Evolutionary conservation across 53 echinoderm and acorn worm species (phyloP).

Genomic region (Paracentrotus lividus): DNA sequence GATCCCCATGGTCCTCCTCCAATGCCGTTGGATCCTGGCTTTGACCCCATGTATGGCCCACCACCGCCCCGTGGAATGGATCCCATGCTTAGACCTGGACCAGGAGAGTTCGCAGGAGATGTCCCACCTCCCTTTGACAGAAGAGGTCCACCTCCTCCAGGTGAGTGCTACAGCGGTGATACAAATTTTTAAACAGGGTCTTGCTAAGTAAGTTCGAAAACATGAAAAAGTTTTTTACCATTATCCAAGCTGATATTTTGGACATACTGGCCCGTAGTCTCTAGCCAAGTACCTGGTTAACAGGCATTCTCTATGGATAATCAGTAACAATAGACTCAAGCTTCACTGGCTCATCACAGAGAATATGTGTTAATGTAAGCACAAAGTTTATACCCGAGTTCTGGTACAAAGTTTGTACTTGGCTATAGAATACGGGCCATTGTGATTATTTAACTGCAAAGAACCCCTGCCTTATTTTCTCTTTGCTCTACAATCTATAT

Average conservation of each 20-base stretch:
- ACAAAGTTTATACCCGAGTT: too few species aligned
- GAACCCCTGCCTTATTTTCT: background rate
- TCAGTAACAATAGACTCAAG: too few species aligned
- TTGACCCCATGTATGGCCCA: conserved; percentile 43
- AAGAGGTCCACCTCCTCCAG: conserved; percentile 72
- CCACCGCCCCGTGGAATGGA: conserved; percentile 62
- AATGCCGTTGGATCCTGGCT: conserved; percentile 60
- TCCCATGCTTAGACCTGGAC: conserved; percentile 61
- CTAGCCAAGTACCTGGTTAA: too few species aligned
- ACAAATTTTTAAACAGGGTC: background rate
- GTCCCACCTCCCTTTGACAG: conserved; percentile 70
- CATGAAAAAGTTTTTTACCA: background rate
- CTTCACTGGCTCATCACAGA: too few species aligned
- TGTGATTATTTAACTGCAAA: background rate
- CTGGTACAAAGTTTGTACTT: too few species aligned
- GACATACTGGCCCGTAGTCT: too few species aligned
- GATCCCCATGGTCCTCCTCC: conserved; percentile 46
- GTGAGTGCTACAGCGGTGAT: background rate
- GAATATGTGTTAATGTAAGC: too few species aligned
- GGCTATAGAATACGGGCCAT: background rate
- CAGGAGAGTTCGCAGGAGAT: conserved; percentile 51
- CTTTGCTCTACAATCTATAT: background rate
- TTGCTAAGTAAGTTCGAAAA: background rate
- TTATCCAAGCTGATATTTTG: too few species aligned
- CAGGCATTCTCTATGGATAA: too few species aligned